A percentile compares a stretch with the other conserved stretches of the same genome.
Evolutionary conservation across 35 echinoderm and acorn worm species (phyloP).

Genomic region (Chiridota heheva): DNA sequence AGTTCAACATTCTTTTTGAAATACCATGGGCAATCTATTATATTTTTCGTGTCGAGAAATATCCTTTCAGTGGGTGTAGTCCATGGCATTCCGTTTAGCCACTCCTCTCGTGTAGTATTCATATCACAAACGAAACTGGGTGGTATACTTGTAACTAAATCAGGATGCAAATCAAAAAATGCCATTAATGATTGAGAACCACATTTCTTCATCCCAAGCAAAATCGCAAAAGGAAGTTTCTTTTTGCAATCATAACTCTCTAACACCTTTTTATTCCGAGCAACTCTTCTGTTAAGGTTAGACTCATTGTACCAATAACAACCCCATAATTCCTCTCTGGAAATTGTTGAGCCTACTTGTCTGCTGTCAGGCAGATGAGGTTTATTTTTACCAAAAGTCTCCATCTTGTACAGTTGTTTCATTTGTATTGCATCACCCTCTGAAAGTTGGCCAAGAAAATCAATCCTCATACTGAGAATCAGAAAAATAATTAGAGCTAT

Average conservation of each 20-base stretch:
- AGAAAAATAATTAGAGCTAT: too few species aligned
- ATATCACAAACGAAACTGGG: neutral
- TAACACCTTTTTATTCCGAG: neutral
- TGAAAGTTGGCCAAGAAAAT: too few species aligned
- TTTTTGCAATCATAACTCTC: neutral
- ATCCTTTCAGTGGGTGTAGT: neutral
- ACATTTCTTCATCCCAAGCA: conserved; percentile 40
- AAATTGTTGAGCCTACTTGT: too few species aligned
- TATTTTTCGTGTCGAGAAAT: conserved; percentile 14
- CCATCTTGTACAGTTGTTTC: too few species aligned
- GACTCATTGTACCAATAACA: too few species aligned
- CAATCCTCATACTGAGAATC: too few species aligned
- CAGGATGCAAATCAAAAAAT: conserved; percentile 30
- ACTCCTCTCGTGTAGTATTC: neutral
- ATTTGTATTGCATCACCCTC: too few species aligned
- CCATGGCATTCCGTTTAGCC: neutral
- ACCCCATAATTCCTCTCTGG: too few species aligned
- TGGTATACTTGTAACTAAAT: conserved; percentile 18
- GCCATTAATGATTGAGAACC: conserved; percentile 28
- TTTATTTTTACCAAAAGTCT: too few species aligned
- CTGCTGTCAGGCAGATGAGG: too few species aligned
- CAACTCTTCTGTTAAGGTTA: too few species aligned
- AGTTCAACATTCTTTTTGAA: conserved; percentile 3
- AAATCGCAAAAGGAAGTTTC: neutral
- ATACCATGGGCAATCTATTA: conserved; percentile 16